These are phyloP conservation scores for Ectemnius continuus DNA, from an alignment of 2,888 invertebrate species.

Conservation along the genomic window DNA sequence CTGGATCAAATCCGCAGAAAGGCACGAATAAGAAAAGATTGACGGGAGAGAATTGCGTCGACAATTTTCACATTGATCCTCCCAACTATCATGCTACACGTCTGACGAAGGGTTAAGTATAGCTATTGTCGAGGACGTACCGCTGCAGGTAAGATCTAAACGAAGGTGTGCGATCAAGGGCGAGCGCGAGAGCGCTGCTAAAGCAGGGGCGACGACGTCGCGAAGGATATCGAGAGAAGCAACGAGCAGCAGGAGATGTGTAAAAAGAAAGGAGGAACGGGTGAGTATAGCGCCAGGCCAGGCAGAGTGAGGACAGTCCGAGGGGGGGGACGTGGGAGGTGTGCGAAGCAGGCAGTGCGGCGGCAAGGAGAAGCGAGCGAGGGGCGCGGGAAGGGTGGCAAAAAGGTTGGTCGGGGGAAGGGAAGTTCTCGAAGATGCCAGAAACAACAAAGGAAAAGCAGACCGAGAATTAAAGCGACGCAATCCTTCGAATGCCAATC, in stretches of 20 bases:
- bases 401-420: slow-evolving; percentile 1
- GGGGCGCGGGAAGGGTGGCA: not conserved
- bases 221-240: not conserved
- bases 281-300: slow-evolving; percentile 17
- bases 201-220: not conserved
- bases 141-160: not conserved
- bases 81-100: no score
- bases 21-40: no score
- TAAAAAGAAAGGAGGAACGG: slow-evolving; percentile 18
- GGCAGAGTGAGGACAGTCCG: not conserved
- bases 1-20: no score
- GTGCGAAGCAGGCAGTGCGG: not conserved
- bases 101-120: no score
- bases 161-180: not conserved
- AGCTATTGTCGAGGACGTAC: no score
- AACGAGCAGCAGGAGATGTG: not conserved
- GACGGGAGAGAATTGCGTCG: no score
- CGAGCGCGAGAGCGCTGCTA: not conserved
- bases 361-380: not conserved
- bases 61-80: no score
- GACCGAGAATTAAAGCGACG: not conserved
- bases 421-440: slow-evolving; percentile 16
- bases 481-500: not conserved
- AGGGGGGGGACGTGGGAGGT: slow-evolving; percentile 4
- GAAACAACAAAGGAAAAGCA: not conserved